Evolutionary conservation across 2,113 vertebrate species (phyloP).

Genomic region (Tragelaphus imberbis): DNA sequence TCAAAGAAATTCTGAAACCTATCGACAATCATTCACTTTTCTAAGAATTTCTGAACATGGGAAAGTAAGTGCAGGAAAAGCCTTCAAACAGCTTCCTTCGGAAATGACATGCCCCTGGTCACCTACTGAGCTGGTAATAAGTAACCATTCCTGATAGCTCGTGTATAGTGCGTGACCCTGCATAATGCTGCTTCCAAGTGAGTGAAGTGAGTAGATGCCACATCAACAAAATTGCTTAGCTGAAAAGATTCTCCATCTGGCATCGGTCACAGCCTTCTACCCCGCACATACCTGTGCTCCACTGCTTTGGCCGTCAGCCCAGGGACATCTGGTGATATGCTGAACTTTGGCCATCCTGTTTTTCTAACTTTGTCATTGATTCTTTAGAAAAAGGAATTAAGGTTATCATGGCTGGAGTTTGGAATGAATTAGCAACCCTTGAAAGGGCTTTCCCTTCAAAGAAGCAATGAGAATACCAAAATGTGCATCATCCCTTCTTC

Average conservation of each 20-base stretch:
- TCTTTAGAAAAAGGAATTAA: background rate
- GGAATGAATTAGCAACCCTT: background rate
- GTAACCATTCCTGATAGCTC: background rate
- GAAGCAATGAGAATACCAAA: background rate
- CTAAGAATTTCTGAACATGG: background rate
- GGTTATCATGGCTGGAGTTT: background rate
- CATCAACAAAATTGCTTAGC: background rate
- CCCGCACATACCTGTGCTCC: background rate
- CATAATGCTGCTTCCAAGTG: background rate
- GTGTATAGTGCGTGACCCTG: background rate
- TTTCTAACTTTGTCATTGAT: background rate
- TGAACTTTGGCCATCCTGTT: background rate
- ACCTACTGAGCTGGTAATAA: background rate
- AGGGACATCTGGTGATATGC: background rate
- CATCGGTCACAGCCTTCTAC: background rate
- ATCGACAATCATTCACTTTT: background rate
- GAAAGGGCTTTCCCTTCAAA: background rate
- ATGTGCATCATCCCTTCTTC: background rate
- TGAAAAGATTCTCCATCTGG: background rate
- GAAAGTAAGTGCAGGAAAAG: background rate
- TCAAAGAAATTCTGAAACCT: background rate
- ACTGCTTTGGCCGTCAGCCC: background rate
- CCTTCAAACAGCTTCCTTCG: background rate
- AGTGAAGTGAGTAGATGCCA: background rate
- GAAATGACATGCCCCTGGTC: background rate